Evolutionary conservation across 1,140 invertebrate genomes (phyloP), one percentile per base, ranked within the genome.

Genomic region (Homarus americanus): DNA sequence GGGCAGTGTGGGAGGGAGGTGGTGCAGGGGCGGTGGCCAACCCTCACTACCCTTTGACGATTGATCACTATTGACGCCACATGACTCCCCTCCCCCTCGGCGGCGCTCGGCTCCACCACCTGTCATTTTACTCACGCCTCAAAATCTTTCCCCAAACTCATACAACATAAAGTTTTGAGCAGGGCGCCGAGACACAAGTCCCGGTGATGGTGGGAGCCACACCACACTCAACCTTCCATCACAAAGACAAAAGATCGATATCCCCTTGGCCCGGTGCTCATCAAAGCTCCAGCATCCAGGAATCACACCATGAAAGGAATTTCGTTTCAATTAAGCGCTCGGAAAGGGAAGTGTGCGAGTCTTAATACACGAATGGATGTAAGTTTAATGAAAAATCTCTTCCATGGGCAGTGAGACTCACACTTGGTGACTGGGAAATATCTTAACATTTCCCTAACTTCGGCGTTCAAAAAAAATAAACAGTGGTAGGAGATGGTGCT

Each of bases 281-380:
- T 80, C 78, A 80, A 53, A 20, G 78, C 28, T 24, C 44, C 38
- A 34, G 41, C 78, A 80, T 40, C 78, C 41, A 34, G 41, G 78
- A 80, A 53, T 58, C 44, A 17, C n/a, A 44, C 40, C 76, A 28
- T 80, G 78, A 80, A 80, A 53, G 78, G 78, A 80, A 80, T 80
- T 53, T 80, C 41, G 44, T 58, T 69, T 72, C 58, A 72, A 69
- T 38, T 40, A 83, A 69, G 82, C 17, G 82, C 40, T 36, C n/a
- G 66, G 58, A 82, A 32, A 82, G 49, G 58, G 66, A 72, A 24
- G 58, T 1, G 28, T 36, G 72, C 72, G 4, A 40, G 72, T 36
- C 72, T 38, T 40, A 38, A 15, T 24, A 20, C 72, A 24, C 20
- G 24, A 20, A 15, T 63, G 58, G 58, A 63, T 10, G 44, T 1